Percentiles rank a stretch among this genome's conserved stretches.
These are phyloP conservation scores for Euproctis similis DNA, from an alignment of 2,888 invertebrate genomes.

Conservation along the genomic window DNA sequence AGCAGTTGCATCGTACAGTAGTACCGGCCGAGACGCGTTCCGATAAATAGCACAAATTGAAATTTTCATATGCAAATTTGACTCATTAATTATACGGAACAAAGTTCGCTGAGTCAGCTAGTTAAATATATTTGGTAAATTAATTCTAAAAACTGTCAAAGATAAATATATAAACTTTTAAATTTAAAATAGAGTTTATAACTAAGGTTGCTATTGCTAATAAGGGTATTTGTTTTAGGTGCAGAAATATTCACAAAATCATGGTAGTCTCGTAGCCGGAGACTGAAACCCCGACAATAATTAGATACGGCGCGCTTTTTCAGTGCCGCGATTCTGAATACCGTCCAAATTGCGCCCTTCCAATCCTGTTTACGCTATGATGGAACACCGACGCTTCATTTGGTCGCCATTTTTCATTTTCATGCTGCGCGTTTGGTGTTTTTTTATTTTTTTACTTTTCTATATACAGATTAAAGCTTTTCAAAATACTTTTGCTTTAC, in stretches of 20 bases:
- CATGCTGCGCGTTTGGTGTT: conserved; percentile 10
- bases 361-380: conserved; percentile 63
- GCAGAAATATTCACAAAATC: conserved; percentile 37
- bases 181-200: neutral
- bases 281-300: conserved; percentile 62
- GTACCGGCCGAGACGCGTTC: too few relatives aligned
- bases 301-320: conserved; percentile 75
- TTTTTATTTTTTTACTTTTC: too few relatives aligned
- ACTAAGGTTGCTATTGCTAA: conserved; percentile 18
- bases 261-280: conserved; percentile 40
- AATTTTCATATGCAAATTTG: too few relatives aligned
- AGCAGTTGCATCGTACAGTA: too few relatives aligned
- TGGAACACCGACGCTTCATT: conserved; percentile 47
- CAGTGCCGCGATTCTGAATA: conserved; percentile 66
- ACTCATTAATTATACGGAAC: too few relatives aligned
- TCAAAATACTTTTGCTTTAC: neutral
- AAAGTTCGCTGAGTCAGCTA: too few relatives aligned
- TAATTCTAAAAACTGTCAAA: too few relatives aligned
- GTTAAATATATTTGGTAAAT: too few relatives aligned
- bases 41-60: too few relatives aligned
- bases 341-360: conserved; percentile 71
- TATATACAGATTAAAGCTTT: neutral
- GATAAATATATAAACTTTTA: neutral
- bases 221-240: conserved; percentile 31
- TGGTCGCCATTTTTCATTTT: conserved; percentile 38